Evolutionary conservation across 2,888 invertebrate species (phyloP).

Genomic region (Drosophila engyochracea): DNA sequence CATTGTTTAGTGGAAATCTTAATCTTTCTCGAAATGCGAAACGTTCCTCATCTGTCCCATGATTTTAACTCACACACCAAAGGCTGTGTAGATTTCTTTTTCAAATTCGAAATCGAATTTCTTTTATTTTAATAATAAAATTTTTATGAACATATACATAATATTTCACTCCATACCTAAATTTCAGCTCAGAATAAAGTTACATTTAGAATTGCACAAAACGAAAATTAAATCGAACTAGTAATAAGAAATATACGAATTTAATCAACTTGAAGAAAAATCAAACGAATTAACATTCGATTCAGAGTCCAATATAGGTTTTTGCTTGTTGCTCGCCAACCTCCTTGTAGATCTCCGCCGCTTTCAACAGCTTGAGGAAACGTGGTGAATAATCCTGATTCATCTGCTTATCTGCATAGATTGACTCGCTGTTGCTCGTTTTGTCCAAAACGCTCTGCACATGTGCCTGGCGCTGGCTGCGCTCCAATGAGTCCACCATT

Average conservation of each 20-base stretch:
- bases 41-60: conserved; percentile 23
- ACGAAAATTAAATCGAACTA: background rate
- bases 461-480: conserved; percentile 49
- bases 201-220: background rate
- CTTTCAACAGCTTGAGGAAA: conserved; percentile 77
- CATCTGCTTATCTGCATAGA: conserved; percentile 22
- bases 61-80: conserved; percentile 22
- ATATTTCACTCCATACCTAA: background rate
- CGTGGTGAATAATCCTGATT: conserved; percentile 60
- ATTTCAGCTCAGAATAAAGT: background rate
- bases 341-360: conserved; percentile 72
- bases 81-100: background rate
- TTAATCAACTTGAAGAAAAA: conserved; percentile 1
- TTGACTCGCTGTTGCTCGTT: background rate
- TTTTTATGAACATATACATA: background rate
- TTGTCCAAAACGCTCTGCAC: conserved; percentile 36
- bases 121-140: background rate
- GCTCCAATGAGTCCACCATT: conserved; percentile 57
- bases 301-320: conserved; percentile 42
- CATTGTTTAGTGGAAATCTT: too few relatives aligned
- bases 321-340: conserved; percentile 50
- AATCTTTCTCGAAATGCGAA: too few relatives aligned
- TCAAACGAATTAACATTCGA: background rate
- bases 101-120: background rate
- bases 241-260: background rate